Conservation (phyloP, 2,797 vertebrate genomes). For the Oryzias sinensis region DNA sequence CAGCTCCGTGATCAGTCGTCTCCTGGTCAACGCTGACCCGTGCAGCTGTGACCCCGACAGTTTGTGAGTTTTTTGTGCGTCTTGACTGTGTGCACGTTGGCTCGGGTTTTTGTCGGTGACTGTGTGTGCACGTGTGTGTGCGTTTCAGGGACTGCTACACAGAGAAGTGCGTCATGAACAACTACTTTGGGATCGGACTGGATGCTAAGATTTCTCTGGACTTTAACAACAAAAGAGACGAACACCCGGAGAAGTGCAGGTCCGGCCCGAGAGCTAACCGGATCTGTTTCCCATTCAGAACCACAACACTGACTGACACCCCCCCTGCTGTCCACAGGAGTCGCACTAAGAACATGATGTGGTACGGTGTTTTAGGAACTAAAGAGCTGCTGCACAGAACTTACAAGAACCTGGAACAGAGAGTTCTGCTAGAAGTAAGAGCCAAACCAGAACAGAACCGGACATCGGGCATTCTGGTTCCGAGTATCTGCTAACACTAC, state of each 20-base stretch:
- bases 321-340: conserved; percentile 71
- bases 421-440: conserved; percentile 91
- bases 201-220: conserved; percentile 97
- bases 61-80: conserved; percentile 75
- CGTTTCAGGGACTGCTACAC: conserved; percentile 86
- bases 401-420: conserved; percentile 95
- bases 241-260: conserved; percentile 98
- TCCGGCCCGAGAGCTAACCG: conserved; percentile 30
- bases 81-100: not conserved
- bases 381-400: conserved; percentile 95
- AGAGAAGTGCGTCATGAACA: conserved; percentile 98
- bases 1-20: conserved; percentile 88
- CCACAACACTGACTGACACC: no score
- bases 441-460: not conserved
- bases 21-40: conserved; percentile 90
- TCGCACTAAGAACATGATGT: conserved; percentile 99
- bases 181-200: conserved; percentile 96
- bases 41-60: conserved; percentile 91
- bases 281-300: no score
- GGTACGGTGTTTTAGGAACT: conserved; percentile 95
- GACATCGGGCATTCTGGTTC: no score
- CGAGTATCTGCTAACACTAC: no score
- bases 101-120: conserved; percentile 2
- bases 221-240: conserved; percentile 97
- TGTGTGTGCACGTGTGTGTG: conserved; percentile 13